Evolutionary conservation across 2,797 vertebrate species (phyloP).

Genomic region (Loriculus beryllinus): DNA sequence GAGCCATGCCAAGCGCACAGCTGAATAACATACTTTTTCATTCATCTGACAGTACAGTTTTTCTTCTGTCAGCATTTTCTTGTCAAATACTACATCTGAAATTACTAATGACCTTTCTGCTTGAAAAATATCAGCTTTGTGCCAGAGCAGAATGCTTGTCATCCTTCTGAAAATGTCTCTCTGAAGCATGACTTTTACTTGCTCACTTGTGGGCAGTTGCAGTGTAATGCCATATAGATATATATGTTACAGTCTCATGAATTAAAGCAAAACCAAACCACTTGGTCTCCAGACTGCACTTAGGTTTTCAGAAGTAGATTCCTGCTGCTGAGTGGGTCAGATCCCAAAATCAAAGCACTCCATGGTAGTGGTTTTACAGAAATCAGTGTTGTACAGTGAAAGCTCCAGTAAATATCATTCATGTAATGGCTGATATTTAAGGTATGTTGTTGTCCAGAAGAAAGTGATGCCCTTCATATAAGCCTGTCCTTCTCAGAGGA

Average conservation of each 20-base stretch:
- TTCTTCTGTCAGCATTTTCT: slow-evolving; percentile 24
- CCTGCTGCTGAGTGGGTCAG: background rate
- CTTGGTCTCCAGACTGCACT: background rate
- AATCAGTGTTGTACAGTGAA: background rate
- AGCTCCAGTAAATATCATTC: background rate
- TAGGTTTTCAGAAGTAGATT: background rate
- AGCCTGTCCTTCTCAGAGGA: background rate
- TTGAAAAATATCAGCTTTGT: background rate
- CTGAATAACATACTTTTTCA: background rate
- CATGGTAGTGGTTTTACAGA: background rate
- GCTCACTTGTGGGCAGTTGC: background rate
- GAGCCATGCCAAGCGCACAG: background rate
- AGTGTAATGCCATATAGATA: background rate
- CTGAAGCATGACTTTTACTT: background rate
- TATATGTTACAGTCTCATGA: background rate
- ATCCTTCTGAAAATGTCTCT: background rate
- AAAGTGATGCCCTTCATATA: background rate
- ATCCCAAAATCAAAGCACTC: background rate
- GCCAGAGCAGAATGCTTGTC: background rate
- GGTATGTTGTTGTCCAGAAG: background rate
- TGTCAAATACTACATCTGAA: background rate
- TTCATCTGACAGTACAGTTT: background rate
- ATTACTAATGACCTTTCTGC: background rate
- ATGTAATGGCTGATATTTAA: background rate
- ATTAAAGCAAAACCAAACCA: background rate